Percentiles rank a stretch among this genome's conserved stretches.
phyloP scores from a whole-genome alignment of 2,888 invertebrate genomes.

The Drosophila leonis region DNA sequence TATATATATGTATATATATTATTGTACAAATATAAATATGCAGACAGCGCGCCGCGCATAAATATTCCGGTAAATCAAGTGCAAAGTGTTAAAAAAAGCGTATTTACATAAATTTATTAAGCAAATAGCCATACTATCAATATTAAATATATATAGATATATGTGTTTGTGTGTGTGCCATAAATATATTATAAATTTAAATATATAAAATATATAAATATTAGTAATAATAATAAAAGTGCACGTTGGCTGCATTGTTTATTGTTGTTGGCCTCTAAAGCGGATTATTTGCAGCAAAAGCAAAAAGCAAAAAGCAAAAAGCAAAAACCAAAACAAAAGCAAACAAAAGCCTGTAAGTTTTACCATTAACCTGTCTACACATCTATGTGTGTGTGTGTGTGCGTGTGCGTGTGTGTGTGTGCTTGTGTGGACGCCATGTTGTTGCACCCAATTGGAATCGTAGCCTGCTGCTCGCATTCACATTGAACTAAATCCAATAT shows the following conservation, averaged over 20 bases:
- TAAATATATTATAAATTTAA: conserved; percentile 42
- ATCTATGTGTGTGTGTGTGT: conserved; percentile 2
- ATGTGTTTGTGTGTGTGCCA: conserved; percentile 33
- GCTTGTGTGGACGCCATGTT: conserved; percentile 55
- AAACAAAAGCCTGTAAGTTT: conserved; percentile 70
- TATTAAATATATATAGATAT: conserved; percentile 1
- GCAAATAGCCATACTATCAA: conserved; percentile 28
- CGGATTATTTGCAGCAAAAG: conserved; percentile 66
- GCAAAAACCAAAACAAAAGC: conserved; percentile 45
- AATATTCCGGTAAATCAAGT: conserved; percentile 30
- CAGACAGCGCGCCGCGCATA: conserved; percentile 28
- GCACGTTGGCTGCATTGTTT: conserved; percentile 38
- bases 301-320: conserved; percentile 41
- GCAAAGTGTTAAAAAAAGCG: conserved; percentile 36
- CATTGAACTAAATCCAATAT: conserved; percentile 1
- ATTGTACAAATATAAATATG: conserved; percentile 24
- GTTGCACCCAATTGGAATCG: conserved; percentile 54
- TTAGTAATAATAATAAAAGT: conserved; percentile 24
- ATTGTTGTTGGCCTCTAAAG: conserved; percentile 56
- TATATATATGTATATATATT: too few species aligned
- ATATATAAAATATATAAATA: conserved; percentile 17
- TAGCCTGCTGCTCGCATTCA: conserved; percentile 30
- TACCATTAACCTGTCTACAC: conserved; percentile 46
- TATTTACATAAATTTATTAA: conserved; percentile 17
- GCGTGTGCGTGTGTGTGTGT: conserved; percentile 10